Evolutionary conservation across 2,797 vertebrate species (phyloP), one percentile per base, ranked within the genome.

Genomic region (Galago senegalensis): DNA sequence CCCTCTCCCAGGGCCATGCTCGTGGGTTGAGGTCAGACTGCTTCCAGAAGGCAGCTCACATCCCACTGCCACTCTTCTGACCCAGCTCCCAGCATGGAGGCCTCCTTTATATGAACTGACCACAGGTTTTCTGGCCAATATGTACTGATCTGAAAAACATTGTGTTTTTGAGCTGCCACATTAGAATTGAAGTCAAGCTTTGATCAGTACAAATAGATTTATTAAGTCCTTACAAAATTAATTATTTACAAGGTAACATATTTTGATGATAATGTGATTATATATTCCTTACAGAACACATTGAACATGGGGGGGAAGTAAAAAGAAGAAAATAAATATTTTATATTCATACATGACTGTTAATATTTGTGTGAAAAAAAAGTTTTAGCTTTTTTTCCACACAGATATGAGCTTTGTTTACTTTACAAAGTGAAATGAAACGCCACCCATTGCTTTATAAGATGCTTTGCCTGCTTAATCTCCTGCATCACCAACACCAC

Each of bases 101-200:
- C 3, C 60, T 65, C 49, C 58, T 93, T 79, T 34, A 60, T 56
- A 69, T 43, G n/a, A 70, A 25, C 23, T 56, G 46, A 73, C 3
- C 11, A 31, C 21, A 29, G 56, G 53, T 85, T 70, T 94, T 81
- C 31, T 76, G 8, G 20, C 3, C 53, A 58, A 21, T 29, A 40
- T 69, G 56, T 29, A 83, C 18, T 34, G 65, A 89, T n/a, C n/a
- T 89, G 27, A 58, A 91, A 87, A 87, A 69, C 11, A 7, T 37
- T n/a, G 63, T 73, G 34, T 18, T 89, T 91, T 95, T 94, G 31
- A 61, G 10, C 10, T 79, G 11, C 27, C 21, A 72, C 61, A n/a
- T 93, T 93, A 86, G 63, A 91, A 76, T 31, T 85, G 67, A 94
- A 94, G 29, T 86, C 58, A 84, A 70, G 31, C 23, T 37, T 76